Base-by-base conservation (phyloP, 92 coral and sea anemone species). In the Phymanthus crucifer region DNA sequence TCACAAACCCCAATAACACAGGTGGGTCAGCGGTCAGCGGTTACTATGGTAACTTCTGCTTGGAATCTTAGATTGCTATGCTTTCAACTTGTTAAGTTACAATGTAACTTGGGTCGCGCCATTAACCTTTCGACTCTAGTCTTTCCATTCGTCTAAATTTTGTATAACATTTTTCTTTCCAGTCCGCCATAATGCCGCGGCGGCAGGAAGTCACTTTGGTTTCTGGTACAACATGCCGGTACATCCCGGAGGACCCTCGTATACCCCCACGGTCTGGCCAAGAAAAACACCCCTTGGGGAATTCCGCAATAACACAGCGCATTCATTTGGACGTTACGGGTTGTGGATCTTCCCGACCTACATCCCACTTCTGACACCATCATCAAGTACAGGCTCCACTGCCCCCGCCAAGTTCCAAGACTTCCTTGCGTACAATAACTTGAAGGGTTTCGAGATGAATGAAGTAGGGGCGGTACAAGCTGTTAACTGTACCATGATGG, bases 201-300 rank as follows among this genome's bases (percentile, higher is more conserved):
- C 98, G 1, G 95, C 93, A 26, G 98, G 98, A 27, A 91, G 95
- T 64, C 98, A 94, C 43, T 92, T 88, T 74, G 98, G 98, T 4
- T 94, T 86, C 83, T 94, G 98, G 98, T 94, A 88, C 87, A 92
- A 94, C 84, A 75, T 94, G 84, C 95, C 93, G 10, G 72, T 52
- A 21, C 89, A 91, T 71, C 98, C 98, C 33, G 98, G 95, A 50
- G 98, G 98, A 2, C 98, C 97, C 16, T 94, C 98, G 31, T 94
- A 87, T 67, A 89, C 98, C 11, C 83, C 89, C 32, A 79, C 89
- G 6, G 98, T 94, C 37, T 94, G 98, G 81, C 97, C 98, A 13
- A 83, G 89, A 45, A 82, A 85, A 29, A 78, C 87, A 26, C 96
- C 93, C 6, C 84, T 94, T 72, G 88, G 90, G 31, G 97, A 91